A percentile compares a stretch with the other conserved stretches of the same genome.
Evolutionary conservation across 2,113 vertebrate genomes (phyloP).

Genomic region (Raja brachyura): DNA sequence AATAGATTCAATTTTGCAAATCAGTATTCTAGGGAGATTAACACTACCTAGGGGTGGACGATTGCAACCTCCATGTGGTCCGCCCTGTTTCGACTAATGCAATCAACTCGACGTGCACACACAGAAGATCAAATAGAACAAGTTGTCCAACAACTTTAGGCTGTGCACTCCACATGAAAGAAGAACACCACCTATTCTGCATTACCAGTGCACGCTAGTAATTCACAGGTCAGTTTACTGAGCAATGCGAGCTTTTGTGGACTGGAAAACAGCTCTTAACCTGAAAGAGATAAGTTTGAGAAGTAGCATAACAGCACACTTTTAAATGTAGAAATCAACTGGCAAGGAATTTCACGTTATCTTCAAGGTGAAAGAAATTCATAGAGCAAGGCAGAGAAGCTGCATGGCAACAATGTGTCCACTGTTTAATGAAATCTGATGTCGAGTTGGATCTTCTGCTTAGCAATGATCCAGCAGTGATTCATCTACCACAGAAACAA

Average conservation of each 20-base stretch:
- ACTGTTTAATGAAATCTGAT: background rate
- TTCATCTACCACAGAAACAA: constrained; percentile 24
- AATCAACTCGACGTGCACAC: no score
- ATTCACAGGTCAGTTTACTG: no score
- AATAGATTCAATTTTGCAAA: no score
- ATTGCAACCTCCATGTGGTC: no score
- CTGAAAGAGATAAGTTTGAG: background rate
- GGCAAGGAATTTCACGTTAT: background rate
- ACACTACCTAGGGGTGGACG: no score
- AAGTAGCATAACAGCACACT: background rate
- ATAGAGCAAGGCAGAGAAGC: background rate
- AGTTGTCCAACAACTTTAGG: no score
- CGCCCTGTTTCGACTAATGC: no score
- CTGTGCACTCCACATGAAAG: no score
- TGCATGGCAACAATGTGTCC: background rate
- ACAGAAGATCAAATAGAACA: no score
- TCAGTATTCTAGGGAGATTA: no score
- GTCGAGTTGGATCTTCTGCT: background rate
- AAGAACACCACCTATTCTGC: no score
- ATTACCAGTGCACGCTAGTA: no score
- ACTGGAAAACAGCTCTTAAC: background rate
- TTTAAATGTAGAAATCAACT: background rate
- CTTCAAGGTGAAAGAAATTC: background rate
- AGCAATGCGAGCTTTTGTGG: background rate
- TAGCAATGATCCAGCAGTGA: background rate